Conservation (phyloP, 2,888 invertebrate genomes). For the Drosophila antonietae region DNA sequence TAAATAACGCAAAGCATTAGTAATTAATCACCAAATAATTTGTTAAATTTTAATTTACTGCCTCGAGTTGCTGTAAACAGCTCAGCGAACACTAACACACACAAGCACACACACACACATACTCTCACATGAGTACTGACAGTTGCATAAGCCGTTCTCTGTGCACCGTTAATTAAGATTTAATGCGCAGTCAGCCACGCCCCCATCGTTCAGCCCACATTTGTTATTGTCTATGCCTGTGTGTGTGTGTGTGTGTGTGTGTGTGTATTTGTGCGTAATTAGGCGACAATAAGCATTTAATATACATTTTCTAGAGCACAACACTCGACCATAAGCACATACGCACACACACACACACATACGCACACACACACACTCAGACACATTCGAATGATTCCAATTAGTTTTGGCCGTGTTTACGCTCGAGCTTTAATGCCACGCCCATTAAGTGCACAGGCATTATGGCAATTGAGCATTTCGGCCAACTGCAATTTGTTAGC, state of each 20-base stretch:
- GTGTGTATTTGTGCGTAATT: constrained; percentile 66
- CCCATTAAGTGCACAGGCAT: constrained; percentile 64
- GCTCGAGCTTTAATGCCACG: constrained; percentile 63
- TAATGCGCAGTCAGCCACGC: constrained; percentile 60
- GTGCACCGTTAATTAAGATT: constrained; percentile 76
- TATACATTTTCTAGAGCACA: constrained; percentile 70
- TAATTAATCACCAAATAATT: constrained; percentile 79
- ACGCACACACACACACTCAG: not conserved
- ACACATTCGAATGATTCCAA: constrained; percentile 46
- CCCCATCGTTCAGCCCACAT: constrained; percentile 36
- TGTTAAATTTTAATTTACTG: constrained; percentile 77
- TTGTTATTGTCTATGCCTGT: constrained; percentile 26
- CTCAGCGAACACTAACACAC: constrained; percentile 40
- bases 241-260: constrained; percentile 20
- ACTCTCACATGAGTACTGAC: constrained; percentile 15
- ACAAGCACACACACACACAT: constrained; percentile 12
- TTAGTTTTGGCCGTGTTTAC: constrained; percentile 63
- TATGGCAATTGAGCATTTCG: constrained; percentile 50
- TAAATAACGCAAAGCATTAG: constrained; percentile 42
- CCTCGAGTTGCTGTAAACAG: constrained; percentile 51
- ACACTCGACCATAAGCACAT: constrained; percentile 10
- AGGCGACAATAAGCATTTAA: constrained; percentile 81
- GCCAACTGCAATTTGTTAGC: constrained; percentile 68
- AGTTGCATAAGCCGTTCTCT: constrained; percentile 44
- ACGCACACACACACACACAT: not conserved